Percentiles rank a stretch among this genome's conserved stretches.
phyloP scores from a whole-genome alignment of 2,113 vertebrate genomes.

The Bos indicus region DNA sequence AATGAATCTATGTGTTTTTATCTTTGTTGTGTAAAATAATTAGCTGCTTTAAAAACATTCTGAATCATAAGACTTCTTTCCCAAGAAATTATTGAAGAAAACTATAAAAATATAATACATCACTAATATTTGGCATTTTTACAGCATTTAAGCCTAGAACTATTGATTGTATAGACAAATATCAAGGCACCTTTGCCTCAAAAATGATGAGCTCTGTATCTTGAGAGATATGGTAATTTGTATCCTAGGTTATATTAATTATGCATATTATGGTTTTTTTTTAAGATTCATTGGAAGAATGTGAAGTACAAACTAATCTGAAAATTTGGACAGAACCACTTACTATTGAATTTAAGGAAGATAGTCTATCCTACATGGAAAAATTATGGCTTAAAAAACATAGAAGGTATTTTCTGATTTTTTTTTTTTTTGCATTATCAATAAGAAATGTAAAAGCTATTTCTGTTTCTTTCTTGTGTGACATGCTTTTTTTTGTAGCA shows the following conservation, averaged over 20 bases:
- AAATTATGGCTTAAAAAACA: conserved; percentile 92
- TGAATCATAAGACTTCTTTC: background rate
- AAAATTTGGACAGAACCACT: conserved; percentile 73
- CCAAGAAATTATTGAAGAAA: background rate
- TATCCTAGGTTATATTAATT: background rate
- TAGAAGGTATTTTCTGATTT: conserved; percentile 82
- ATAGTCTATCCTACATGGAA: conserved; percentile 89
- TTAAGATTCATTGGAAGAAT: conserved; percentile 78
- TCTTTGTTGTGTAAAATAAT: background rate
- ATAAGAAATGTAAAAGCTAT: background rate
- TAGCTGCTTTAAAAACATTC: background rate
- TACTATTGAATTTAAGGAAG: conserved; percentile 85
- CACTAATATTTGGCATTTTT: background rate
- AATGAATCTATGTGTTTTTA: background rate
- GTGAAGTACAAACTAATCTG: conserved; percentile 86
- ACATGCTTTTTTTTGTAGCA: background rate
- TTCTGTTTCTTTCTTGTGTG: background rate
- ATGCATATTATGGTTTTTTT: conserved; percentile 24
- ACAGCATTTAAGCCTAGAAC: background rate
- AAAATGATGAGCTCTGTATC: background rate
- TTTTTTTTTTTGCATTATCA: background rate
- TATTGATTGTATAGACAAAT: background rate
- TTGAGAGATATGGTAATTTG: background rate
- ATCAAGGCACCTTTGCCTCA: background rate
- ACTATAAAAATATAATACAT: background rate